Conservation (phyloP, 2,113 vertebrate species). For the Dipodomys merriami region DNA sequence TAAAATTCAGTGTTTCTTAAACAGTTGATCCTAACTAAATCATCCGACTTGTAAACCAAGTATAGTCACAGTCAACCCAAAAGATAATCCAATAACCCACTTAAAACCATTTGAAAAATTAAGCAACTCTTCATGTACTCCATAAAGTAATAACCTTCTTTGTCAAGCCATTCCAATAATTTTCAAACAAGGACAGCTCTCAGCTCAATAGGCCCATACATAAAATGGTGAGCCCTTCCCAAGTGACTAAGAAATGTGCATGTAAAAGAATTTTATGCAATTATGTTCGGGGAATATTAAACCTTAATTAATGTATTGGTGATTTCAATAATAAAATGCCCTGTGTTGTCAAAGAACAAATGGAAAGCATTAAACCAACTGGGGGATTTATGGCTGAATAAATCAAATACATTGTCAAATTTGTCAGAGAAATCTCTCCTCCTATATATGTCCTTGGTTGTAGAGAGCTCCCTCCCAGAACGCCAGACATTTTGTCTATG, state of each 20-base stretch:
- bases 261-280: conserved; percentile 71
- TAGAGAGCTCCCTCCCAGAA: conserved; percentile 30
- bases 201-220: conserved; percentile 61
- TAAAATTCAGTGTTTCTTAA: not conserved
- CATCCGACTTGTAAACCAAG: not conserved
- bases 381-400: conserved; percentile 76
- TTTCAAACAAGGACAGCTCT: conserved; percentile 62
- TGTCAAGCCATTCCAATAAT: conserved; percentile 70
- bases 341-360: conserved; percentile 78
- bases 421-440: conserved; percentile 57
- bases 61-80: not conserved
- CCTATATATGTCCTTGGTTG: conserved; percentile 65
- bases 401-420: conserved; percentile 70
- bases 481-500: not conserved
- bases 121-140: not conserved
- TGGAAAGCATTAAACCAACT: conserved; percentile 75
- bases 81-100: not conserved
- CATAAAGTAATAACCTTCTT: conserved; percentile 49
- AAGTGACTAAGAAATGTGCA: conserved; percentile 74
- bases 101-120: conserved; percentile 66
- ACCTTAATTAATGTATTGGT: conserved; percentile 76
- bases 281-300: conserved; percentile 70
- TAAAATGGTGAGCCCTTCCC: conserved; percentile 66
- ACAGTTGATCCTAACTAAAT: not conserved
- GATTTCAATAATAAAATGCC: conserved; percentile 77